Percentiles rank a stretch among this genome's conserved stretches.
phyloP scores from a whole-genome alignment of 92 coral and sea anemone species.

The Hydrozoanthus gracilis region DNA sequence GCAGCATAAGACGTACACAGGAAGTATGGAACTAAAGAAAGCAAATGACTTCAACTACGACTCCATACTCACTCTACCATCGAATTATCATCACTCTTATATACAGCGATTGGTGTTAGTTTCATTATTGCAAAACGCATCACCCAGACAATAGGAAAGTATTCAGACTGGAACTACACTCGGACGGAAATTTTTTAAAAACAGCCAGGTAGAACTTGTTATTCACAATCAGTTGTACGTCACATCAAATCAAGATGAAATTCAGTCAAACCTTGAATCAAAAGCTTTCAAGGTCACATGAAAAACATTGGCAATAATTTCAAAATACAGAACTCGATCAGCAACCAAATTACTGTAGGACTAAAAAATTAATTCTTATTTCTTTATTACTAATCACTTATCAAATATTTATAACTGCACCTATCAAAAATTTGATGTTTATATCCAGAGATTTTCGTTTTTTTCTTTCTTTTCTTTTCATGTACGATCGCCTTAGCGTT shows the following conservation, averaged over 20 bases:
- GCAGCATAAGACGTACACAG: neutral
- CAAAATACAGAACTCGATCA: neutral
- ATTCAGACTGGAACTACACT: neutral
- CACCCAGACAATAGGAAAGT: neutral
- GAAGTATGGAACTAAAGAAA: neutral
- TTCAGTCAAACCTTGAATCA: neutral
- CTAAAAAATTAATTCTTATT: neutral
- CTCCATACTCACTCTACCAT: neutral
- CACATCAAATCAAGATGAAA: slow-evolving; percentile 6
- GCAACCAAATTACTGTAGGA: slow-evolving; percentile 18
- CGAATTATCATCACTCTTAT: neutral
- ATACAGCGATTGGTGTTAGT: slow-evolving; percentile 4
- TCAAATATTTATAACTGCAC: neutral
- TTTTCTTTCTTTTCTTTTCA: neutral
- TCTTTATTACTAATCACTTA: slow-evolving; percentile 4
- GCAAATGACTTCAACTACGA: neutral
- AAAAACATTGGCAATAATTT: slow-evolving; percentile 4
- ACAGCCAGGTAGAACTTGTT: neutral
- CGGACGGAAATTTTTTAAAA: neutral
- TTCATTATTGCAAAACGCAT: neutral
- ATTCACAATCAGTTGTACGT: neutral
- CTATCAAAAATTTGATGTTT: neutral
- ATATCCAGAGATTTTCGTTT: slow-evolving; percentile 8
- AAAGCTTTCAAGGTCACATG: neutral
- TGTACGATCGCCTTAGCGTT: neutral